Evolutionary conservation across 2,113 vertebrate genomes (phyloP), one percentile per base, ranked within the genome.

Genomic region (Mixornis gularis): DNA sequence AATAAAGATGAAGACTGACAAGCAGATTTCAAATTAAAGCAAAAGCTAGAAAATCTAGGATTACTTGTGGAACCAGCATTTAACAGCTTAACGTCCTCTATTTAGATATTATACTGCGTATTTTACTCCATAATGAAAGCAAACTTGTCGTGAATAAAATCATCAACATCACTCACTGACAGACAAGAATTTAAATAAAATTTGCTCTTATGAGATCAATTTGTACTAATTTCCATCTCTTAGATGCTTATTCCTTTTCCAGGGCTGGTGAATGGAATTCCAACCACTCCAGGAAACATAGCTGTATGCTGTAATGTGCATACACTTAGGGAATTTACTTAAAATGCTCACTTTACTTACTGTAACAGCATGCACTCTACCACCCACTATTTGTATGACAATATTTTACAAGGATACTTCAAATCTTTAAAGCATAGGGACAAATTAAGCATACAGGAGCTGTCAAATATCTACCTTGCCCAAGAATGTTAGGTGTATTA

Each of bases 1-100:
- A 93, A 95, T 89, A 92, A 90, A 79, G 89, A 95, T 59, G 70
- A 94, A 92, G 73, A 72, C 70, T 87, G 70, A 95, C 83, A 85
- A 76, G 78, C 85, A 96, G 92, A 72, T 46, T 96, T 95, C 87
- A 95, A 95, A 90, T 78, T 64, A 74, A 85, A 88, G 87, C 46
- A 84, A 38, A 91, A 91, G 56, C 76, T 87, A 92, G 74, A 90
- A 92, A 91, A 69, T 56, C 44, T 66, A 46, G 66, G 86, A 94
- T 95, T 88, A 78, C 46, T 93, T 55, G 13, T 11, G 15, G 79
- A 94, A 96, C 27, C 51, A 85, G 65, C 68, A 56, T 87, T 95
- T 93, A 95, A 86, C 59, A 91, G 52, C 66, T 94, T 93, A 88
- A 87, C 56, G 65, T 77, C 59, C 30, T 79, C 85, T 92, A 91